Evolutionary conservation across 2,113 vertebrate genomes (phyloP).

Genomic region (Epinephelus fuscoguttatus): DNA sequence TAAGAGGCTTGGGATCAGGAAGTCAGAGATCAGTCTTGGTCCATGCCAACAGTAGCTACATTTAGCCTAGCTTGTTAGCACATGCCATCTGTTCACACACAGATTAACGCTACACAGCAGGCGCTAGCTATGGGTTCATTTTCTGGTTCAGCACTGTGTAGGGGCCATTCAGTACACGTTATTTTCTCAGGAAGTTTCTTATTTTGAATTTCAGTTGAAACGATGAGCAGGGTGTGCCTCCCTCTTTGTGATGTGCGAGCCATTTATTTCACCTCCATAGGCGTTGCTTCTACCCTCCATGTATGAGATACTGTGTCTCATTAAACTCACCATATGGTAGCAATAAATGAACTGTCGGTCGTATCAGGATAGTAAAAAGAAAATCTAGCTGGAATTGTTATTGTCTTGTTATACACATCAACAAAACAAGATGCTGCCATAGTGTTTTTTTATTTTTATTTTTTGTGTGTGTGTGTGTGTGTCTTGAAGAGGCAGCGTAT

Average conservation of each 20-base stretch:
- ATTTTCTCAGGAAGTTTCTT: not conserved
- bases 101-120: conserved; percentile 68
- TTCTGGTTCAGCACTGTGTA: conserved; percentile 23
- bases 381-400: not conserved
- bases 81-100: conserved; percentile 78
- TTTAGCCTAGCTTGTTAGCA: conserved; percentile 80
- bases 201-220: not conserved
- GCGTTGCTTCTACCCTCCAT: not conserved
- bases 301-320: not conserved
- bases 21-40: conserved; percentile 73
- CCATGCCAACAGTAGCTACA: conserved; percentile 74
- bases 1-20: conserved; percentile 78
- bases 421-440: not conserved
- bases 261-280: not conserved
- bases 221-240: not conserved
- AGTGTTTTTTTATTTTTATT: not conserved
- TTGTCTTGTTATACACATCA: no score
- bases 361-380: not conserved
- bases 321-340: conserved; percentile 23
- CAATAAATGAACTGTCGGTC: not conserved
- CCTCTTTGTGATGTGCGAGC: not conserved
- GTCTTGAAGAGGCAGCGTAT: no score
- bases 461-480: no score
- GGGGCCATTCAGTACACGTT: not conserved
- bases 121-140: conserved; percentile 11